phyloP scores from a whole-genome alignment of 2,797 vertebrate species.

The Prionace glauca region DNA sequence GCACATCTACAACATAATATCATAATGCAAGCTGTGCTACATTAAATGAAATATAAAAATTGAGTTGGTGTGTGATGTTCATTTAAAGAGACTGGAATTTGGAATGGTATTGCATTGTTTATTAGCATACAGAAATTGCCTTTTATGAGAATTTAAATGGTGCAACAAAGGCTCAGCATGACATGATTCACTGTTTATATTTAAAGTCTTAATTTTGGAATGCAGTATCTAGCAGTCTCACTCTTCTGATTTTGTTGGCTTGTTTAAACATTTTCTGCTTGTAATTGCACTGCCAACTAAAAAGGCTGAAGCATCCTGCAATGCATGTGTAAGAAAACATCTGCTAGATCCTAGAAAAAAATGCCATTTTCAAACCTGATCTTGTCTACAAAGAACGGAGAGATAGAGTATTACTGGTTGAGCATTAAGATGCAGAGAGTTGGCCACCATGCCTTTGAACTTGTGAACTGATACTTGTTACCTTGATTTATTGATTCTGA shows the following conservation, averaged over 20 bases:
- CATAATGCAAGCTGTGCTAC: conserved; percentile 1
- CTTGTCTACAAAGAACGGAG: conserved; percentile 62
- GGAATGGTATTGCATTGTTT: conserved; percentile 31
- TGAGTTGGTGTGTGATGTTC: conserved; percentile 1
- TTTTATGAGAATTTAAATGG: conserved; percentile 38
- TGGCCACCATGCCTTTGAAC: conserved; percentile 71
- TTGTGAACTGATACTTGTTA: conserved; percentile 70
- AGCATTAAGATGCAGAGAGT: conserved; percentile 58
- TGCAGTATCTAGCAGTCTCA: background rate
- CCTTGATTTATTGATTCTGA: conserved; percentile 67
- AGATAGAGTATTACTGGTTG: conserved; percentile 65
- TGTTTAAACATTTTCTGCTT: conserved; percentile 20
- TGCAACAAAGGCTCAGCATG: conserved; percentile 32
- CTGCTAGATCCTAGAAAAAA: background rate
- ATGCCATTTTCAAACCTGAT: conserved; percentile 45
- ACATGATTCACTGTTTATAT: conserved; percentile 33
- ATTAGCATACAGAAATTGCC: conserved; percentile 38
- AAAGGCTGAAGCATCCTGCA: conserved; percentile 24
- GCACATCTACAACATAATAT: background rate
- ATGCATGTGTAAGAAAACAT: conserved; percentile 15
- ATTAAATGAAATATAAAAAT: conserved; percentile 35
- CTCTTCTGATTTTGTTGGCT: conserved; percentile 31
- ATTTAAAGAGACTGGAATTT: conserved; percentile 34
- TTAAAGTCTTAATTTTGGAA: conserved; percentile 33
- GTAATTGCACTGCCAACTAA: conserved; percentile 12